These are phyloP conservation scores for Sinohyriopsis cumingii DNA, from an alignment of 2,888 invertebrate genomes.

Conservation along the genomic window DNA sequence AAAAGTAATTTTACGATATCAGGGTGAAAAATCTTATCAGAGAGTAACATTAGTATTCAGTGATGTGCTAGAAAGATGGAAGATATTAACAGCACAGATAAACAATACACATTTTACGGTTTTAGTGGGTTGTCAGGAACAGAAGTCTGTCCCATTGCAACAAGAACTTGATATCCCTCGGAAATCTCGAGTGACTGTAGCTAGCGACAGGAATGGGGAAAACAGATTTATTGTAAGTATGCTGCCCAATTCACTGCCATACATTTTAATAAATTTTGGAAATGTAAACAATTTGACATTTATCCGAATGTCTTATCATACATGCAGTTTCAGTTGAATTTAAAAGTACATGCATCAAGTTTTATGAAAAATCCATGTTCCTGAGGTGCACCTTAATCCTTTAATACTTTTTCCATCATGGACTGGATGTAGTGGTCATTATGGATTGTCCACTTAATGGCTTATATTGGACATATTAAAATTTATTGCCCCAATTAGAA, in stretches of 20 bases:
- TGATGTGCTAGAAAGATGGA: conserved; percentile 43
- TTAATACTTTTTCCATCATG: too few species aligned
- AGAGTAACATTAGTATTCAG: conserved; percentile 42
- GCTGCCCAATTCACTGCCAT: too few species aligned
- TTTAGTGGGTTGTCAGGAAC: conserved; percentile 43
- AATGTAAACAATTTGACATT: not conserved
- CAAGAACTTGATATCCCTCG: conserved; percentile 45
- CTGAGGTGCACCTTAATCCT: too few species aligned
- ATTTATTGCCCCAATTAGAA: too few species aligned
- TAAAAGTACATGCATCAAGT: too few species aligned
- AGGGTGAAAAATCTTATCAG: conserved; percentile 57
- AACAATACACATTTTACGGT: conserved; percentile 43
- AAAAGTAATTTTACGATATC: conserved; percentile 53
- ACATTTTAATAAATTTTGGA: not conserved
- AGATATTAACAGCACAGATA: conserved; percentile 41
- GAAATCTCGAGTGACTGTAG: conserved; percentile 41
- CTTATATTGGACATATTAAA: too few species aligned
- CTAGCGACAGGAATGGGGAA: conserved; percentile 27
- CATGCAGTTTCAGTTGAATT: too few species aligned
- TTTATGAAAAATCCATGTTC: too few species aligned
- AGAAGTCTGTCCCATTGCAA: conserved; percentile 30
- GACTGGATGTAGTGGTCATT: too few species aligned
- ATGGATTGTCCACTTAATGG: too few species aligned
- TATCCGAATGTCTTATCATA: too few species aligned
- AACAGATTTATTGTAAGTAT: conserved; percentile 44